Base-by-base conservation (phyloP, 2,888 invertebrate species). In the Melanchra persicariae region DNA sequence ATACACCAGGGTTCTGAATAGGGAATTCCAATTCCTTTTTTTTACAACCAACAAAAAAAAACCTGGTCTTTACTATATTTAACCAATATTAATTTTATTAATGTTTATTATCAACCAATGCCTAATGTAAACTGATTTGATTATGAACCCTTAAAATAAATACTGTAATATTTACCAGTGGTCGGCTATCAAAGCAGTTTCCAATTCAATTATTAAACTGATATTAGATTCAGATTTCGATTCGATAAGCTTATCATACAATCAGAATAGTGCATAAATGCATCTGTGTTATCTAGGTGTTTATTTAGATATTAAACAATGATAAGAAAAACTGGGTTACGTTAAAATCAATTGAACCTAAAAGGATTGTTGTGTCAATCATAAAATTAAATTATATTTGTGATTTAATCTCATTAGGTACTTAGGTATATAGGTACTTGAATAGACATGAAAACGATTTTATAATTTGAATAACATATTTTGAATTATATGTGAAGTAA, bases 311-410 rank as follows among this genome's bases (percentile, higher is more conserved):
- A 64, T 47, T 54, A 54, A 51, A 52, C n/a, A 49, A 22, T n/a
- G 74, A 81, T 75, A 75, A 73, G 17, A 22, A 1, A 55, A 79
- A 78, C 63, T 69, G 30, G 73, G 77, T 58, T 67, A 72, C 30
- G 43, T 63, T 55, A 58, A 49, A 68, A 64, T 75, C 68, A 74
- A 69, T 68, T 67, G 58, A 57, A 77, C 1, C n/a, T 81, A 70
- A 82, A 81, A 82, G 70, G 74, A 60, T 70, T 83, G 7, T 67
- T 55, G 47, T 83, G 84, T 82, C 49, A 64, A n/a, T 55, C 22
- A 66, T 57, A 57, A 43, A 58, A 69, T 61, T 58, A 34, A 70
- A 63, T 60, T 51, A 45, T 62, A 59, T 54, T 45, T 0, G 26
- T 40, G 73, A 34, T 61, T 37, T 10, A 22, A 54, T 43, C 19